Evolutionary conservation across 2,797 vertebrate genomes (phyloP), one percentile per base, ranked within the genome.

Genomic region (Hippocampus kuda): DNA sequence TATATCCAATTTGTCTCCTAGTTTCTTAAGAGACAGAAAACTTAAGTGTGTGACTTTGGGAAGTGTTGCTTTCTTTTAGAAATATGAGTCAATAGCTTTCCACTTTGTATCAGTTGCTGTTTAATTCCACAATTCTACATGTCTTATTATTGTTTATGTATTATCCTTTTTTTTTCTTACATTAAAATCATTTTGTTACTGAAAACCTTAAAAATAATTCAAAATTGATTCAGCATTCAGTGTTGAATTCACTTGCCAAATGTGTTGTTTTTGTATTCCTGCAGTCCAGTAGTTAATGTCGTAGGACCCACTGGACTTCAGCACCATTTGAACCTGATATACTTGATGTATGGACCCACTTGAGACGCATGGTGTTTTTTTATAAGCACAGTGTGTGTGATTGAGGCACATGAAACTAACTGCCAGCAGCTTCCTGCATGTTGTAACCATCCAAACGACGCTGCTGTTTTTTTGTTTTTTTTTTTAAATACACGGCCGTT

Each of bases 241-340:
- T 65, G 15, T 65, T 48, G 44, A 65, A 46, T 46, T 65, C 26
- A 57, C 56, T 18, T 60, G 27, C 34, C 16, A 30, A 60, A 60
- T 60, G 53, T 86, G 69, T 82, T 61, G 79, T 67, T 67, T 71
- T 82, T 84, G 70, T 77, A 76, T 91, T 91, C 68, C 88, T 91
- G 89, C 22, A 79, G 70, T 77, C 53, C 77, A 67, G 73, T 90
- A 88, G 79, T 83, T 86, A 79, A 72, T 51, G 57, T 78, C 82
- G 70, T 88, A 84, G 68, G 68, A 70, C 80, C 74, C 44, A 30
- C 76, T 72, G 85, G 84, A 89, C 80, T 16, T 5, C 82, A 70
- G 78, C 77, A 77, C 86, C 75, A 70, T 83, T 15, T 51, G 15
- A 84, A 79, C 68, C 79, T 77, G 86, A 86, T 60, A 27, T 85